Evolutionary conservation across 1,140 invertebrate species (phyloP).

Genomic region (Trypoxylus dichotomus): DNA sequence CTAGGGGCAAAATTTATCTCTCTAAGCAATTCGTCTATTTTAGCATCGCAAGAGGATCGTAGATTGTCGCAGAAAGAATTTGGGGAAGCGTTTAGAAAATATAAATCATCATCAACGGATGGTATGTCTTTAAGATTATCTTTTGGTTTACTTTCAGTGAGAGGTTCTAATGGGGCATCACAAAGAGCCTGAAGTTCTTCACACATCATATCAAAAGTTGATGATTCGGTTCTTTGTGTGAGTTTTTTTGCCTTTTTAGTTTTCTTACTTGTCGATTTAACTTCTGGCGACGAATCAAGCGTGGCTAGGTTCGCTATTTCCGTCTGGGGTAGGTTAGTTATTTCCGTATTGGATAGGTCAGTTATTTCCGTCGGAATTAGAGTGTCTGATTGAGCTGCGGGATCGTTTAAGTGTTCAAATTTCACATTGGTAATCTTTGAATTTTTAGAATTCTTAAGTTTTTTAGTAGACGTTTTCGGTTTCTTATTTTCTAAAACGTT

Average conservation of each 20-base stretch:
- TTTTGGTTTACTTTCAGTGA: neutral
- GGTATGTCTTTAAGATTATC: neutral
- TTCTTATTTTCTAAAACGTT: neutral
- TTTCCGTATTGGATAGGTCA: no score
- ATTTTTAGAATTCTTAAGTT: neutral
- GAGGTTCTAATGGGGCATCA: neutral
- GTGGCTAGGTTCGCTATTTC: no score
- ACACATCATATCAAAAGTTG: conserved; percentile 2
- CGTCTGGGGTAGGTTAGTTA: no score
- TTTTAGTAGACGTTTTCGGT: neutral
- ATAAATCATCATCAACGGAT: neutral
- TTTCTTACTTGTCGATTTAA: neutral
- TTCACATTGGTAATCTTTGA: neutral
- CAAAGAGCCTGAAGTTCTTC: neutral
- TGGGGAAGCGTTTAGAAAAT: neutral
- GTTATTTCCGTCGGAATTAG: no score
- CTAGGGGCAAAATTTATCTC: neutral
- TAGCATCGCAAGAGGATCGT: neutral
- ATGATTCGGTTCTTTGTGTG: neutral
- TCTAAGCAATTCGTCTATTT: neutral
- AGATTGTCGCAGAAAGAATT: neutral
- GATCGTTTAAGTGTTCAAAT: neutral
- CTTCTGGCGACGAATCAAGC: neutral
- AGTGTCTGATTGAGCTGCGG: neutral
- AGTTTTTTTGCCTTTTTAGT: neutral